A percentile compares a stretch with the other conserved stretches of the same genome.
phyloP scores from a whole-genome alignment of 2,888 invertebrate species.

The Norana najaformis region DNA sequence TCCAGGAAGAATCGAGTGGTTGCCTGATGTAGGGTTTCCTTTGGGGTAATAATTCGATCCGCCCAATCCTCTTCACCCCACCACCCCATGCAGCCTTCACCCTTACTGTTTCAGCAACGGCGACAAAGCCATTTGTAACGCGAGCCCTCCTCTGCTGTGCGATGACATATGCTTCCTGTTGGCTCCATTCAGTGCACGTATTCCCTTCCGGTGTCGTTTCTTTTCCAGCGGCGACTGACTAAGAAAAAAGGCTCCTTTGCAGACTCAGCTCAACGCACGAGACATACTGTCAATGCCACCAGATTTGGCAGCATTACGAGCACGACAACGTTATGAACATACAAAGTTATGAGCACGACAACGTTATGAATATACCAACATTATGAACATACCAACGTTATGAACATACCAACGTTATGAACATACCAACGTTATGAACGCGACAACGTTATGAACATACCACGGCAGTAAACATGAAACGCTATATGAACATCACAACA shows the following conservation, averaged over 20 bases:
- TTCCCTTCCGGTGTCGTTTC: background rate
- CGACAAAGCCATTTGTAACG: background rate
- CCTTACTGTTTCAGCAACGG: background rate
- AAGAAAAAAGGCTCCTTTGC: background rate
- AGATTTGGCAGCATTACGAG: no score
- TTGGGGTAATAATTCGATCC: background rate
- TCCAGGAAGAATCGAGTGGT: background rate
- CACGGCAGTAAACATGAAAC: background rate
- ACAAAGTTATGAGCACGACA: no score
- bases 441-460: background rate
- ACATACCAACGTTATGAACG: no score
- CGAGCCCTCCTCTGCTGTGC: background rate
- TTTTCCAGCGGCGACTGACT: constrained; percentile 13
- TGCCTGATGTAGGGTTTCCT: background rate
- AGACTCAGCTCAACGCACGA: background rate
- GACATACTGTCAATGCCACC: no score
- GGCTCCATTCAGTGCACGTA: background rate
- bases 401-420: no score
- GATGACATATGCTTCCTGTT: background rate
- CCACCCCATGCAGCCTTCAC: background rate
- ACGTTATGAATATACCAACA: no score
- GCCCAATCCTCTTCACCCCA: background rate
- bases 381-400: no score
- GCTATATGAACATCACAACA: no score
- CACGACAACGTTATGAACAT: no score